These are phyloP conservation scores for Lysandra bellargus DNA, from an alignment of 2,888 invertebrate species.

Conservation along the genomic window DNA sequence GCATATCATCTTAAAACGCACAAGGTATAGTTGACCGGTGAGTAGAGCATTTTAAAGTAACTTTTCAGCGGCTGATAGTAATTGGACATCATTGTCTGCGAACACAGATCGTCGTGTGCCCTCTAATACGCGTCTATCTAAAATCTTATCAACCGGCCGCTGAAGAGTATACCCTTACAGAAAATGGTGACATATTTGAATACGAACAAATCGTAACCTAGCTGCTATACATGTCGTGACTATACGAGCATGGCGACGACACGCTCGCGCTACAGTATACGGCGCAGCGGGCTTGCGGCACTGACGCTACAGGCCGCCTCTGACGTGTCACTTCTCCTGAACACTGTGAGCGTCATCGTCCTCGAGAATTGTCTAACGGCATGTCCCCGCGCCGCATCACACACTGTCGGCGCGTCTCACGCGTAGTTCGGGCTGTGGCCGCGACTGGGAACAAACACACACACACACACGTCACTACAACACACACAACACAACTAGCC, in stretches of 20 bases:
- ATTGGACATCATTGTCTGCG: no score
- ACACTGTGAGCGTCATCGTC: neutral
- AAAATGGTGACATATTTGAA: neutral
- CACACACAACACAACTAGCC: neutral
- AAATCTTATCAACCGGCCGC: no score
- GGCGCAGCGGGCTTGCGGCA: neutral
- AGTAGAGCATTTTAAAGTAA: no score
- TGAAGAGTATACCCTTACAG: no score
- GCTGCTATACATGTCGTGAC: neutral
- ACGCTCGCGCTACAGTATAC: neutral
- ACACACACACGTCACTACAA: neutral
- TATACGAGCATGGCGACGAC: neutral
- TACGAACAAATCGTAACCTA: neutral
- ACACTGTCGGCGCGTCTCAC: slow-evolving; percentile 43
- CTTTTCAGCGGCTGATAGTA: no score
- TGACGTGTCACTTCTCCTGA: neutral
- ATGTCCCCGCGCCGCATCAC: neutral
- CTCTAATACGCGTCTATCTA: no score
- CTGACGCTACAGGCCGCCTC: neutral
- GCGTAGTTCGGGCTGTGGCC: slow-evolving; percentile 58
- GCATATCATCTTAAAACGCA: no score
- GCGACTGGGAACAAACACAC: slow-evolving; percentile 43
- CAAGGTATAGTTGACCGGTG: no score
- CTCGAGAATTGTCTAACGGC: neutral
- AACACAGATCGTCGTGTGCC: no score